Conservation (phyloP, 2,113 vertebrate genomes). For the Rallus limicola region DNA sequence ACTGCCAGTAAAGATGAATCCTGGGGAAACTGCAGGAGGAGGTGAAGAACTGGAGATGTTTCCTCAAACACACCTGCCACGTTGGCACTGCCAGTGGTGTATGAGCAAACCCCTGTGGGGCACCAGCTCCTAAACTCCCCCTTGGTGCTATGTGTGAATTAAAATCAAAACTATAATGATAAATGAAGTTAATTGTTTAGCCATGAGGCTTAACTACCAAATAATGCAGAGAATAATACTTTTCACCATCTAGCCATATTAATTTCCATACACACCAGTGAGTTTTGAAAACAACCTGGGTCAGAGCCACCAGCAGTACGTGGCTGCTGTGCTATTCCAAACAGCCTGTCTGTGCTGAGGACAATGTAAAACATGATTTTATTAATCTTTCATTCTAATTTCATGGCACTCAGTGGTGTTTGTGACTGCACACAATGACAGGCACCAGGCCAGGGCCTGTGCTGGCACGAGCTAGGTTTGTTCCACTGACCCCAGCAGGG, state of each 20-base stretch:
- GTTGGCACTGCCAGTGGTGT: fast-evolving
- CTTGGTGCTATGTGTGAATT: neutral
- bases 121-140: neutral
- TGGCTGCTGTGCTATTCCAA: neutral
- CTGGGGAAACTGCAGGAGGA: neutral
- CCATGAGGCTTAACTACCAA: conserved; percentile 1
- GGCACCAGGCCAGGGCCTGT: conserved; percentile 44
- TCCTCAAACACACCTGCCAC: neutral
- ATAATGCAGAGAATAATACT: conserved; percentile 27
- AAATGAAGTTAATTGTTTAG: neutral
- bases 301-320: neutral
- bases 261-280: neutral
- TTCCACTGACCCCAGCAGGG: conserved; percentile 50
- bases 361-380: conserved; percentile 50
- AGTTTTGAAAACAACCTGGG: conserved; percentile 6
- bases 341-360: conserved; percentile 12
- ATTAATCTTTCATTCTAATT: conserved; percentile 39
- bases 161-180: neutral
- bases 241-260: conserved; percentile 39
- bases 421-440: conserved; percentile 10
- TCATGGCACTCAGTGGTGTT: conserved; percentile 5
- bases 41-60: neutral
- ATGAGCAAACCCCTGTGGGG: neutral
- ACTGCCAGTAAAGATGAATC: neutral
- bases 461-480: conserved; percentile 3